A percentile compares a stretch with the other conserved stretches of the same genome.
These are phyloP conservation scores for Chrysolina haemoptera DNA, from an alignment of 2,888 invertebrate genomes.

Conservation along the genomic window DNA sequence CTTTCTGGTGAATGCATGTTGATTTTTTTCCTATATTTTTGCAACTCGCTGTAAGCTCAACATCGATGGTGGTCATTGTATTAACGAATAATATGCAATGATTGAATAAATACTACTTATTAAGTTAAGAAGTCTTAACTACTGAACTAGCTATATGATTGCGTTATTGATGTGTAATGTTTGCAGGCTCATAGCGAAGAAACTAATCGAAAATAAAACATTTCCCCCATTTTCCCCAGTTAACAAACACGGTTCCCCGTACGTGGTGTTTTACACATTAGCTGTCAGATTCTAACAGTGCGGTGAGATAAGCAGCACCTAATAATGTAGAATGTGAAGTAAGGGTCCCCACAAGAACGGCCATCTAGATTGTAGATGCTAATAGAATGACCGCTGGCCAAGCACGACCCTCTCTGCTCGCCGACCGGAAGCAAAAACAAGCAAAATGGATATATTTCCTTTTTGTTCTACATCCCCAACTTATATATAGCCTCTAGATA, in stretches of 20 bases:
- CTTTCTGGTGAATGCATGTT: too few species aligned
- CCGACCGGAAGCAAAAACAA: conserved; percentile 69
- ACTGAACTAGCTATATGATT: too few species aligned
- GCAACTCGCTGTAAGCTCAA: too few species aligned
- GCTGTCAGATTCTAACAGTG: conserved; percentile 56
- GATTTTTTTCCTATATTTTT: too few species aligned
- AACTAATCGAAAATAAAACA: neutral
- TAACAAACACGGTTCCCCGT: conserved; percentile 33
- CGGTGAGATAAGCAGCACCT: conserved; percentile 60
- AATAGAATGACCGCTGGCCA: conserved; percentile 70
- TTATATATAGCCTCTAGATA: conserved; percentile 66
- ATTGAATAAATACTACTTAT: too few species aligned
- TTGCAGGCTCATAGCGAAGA: neutral
- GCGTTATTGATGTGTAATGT: too few species aligned
- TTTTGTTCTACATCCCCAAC: conserved; percentile 64
- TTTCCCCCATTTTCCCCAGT: neutral
- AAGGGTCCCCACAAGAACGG: conserved; percentile 68
- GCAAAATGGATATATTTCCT: conserved; percentile 70
- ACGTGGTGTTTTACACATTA: conserved; percentile 49
- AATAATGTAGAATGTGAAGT: conserved; percentile 66
- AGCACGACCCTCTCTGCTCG: conserved; percentile 59
- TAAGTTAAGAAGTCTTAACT: too few species aligned
- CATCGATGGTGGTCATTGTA: too few species aligned
- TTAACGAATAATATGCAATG: too few species aligned
- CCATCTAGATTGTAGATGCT: conserved; percentile 71